Evolutionary conservation across 1,140 invertebrate genomes (phyloP).

Genomic region (Drosophila seguyi): DNA sequence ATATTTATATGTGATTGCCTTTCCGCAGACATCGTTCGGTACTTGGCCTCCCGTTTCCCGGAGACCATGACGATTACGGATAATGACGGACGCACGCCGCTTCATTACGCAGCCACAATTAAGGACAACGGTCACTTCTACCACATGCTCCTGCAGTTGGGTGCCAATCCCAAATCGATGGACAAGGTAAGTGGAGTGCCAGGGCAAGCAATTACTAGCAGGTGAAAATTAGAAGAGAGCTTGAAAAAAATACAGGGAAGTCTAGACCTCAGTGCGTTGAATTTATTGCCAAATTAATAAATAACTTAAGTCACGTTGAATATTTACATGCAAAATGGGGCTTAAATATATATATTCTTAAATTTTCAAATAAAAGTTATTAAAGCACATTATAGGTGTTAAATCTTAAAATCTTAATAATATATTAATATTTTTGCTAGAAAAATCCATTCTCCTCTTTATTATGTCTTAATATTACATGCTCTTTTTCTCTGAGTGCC

Average conservation of each 20-base stretch:
- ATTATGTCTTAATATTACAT: neutral
- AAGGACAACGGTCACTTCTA: constrained; percentile 95
- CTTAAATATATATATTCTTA: neutral
- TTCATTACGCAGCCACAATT: constrained; percentile 95
- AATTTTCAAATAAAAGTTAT: no score
- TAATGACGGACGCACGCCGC: constrained; percentile 93
- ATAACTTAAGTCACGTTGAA: neutral
- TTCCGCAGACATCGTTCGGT: constrained; percentile 86
- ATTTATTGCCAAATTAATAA: no score
- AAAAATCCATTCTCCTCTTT: neutral
- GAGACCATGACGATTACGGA: constrained; percentile 92
- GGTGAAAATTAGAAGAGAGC: neutral
- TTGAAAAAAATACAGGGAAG: no score
- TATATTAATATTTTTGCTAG: no score
- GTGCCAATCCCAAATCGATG: constrained; percentile 92
- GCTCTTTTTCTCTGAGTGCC: neutral
- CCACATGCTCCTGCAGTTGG: constrained; percentile 93
- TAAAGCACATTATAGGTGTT: neutral
- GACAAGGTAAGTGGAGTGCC: constrained; percentile 90
- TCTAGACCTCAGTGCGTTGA: no score
- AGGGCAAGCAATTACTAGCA: neutral
- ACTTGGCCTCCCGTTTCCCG: constrained; percentile 92
- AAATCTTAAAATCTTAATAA: no score
- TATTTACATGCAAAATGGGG: neutral
- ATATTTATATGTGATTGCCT: constrained; percentile 19